Evolutionary conservation across 2,113 vertebrate species (phyloP), one percentile per base, ranked within the genome.

Genomic region (Lasiurus borealis): DNA sequence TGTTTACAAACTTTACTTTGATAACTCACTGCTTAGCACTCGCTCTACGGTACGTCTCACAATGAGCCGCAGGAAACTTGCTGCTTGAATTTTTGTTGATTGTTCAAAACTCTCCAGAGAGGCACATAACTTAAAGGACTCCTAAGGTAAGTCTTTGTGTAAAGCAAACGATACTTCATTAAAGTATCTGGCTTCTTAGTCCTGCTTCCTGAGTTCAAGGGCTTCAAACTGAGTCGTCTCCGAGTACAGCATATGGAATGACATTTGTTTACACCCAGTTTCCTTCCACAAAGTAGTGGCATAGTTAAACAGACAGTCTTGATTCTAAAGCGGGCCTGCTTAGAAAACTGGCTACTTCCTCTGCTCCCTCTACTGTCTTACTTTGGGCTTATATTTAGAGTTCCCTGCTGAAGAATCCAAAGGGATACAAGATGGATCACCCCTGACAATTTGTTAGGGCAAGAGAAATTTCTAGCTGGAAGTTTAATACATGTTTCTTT

Each of bases 71-170:
- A 57, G 85, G 62, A 64, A 64, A 54, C 23, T 36, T 57, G 5
- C 5, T 57, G 5, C 5, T 27, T 25, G 64, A 78, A 48, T 75
- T 57, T 95, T 81, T 82, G 18, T 82, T 25, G 59, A 77, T 66
- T 59, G 88, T 82, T 87, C 27, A 73, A 25, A 93, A 93, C 72
- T 81, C 36, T 54, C 10, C 64, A 59, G 75, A 68, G 77, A 88
- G 77, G 29, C 21, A 15, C 5, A 7, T n/a, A 80, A 29, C 15
- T 50, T 88, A 54, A 36, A 64, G 46, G 48, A 62, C 21, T 48
- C 29, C 34, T 69, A 5, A 91, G 44, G 25, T 40, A 11, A 94
- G 23, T 75, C 57, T 84, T 69, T 62, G 34, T 76, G 31, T 27
- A 44, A 81, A 77, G 77, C 59, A 84, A 69, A 34, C 12, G 71